Conservation (phyloP, 1,140 invertebrate species). For the Ips typographus region DNA sequence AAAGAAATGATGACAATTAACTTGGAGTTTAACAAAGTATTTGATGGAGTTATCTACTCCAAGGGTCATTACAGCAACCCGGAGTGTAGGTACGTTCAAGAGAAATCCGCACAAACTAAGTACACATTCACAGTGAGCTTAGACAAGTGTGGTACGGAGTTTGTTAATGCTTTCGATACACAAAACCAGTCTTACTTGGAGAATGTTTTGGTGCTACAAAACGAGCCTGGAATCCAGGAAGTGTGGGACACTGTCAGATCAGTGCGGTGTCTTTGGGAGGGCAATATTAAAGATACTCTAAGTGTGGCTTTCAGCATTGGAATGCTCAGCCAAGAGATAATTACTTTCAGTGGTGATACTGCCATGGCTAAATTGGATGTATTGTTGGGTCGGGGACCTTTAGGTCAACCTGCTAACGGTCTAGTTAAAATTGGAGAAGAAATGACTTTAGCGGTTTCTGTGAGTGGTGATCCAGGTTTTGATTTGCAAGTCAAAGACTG, state of each 20-base stretch:
- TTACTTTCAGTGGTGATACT: constrained; percentile 82
- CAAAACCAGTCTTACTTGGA: constrained; percentile 77
- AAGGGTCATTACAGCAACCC: constrained; percentile 74
- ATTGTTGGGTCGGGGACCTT: constrained; percentile 76
- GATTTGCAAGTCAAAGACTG: constrained; percentile 79
- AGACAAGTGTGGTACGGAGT: constrained; percentile 79
- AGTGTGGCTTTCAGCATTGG: constrained; percentile 75
- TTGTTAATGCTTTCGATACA: constrained; percentile 75
- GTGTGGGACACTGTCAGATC: constrained; percentile 78
- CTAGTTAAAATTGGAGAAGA: constrained; percentile 80
- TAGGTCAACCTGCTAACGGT: constrained; percentile 72
- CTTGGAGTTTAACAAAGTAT: constrained; percentile 74
- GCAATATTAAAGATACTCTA: constrained; percentile 72
- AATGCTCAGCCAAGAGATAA: constrained; percentile 77
- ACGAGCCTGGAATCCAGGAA: constrained; percentile 79
- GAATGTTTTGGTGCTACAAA: constrained; percentile 77
- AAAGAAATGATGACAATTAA: constrained; percentile 83
- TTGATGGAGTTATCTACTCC: constrained; percentile 79
- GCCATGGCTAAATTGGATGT: constrained; percentile 79
- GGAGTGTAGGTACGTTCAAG: constrained; percentile 71
- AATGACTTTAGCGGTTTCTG: constrained; percentile 79
- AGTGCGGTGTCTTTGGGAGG: constrained; percentile 81
- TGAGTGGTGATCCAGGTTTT: constrained; percentile 77
- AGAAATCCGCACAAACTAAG: constrained; percentile 67
- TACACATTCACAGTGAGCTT: constrained; percentile 75